Percentiles rank a stretch among this genome's conserved stretches.
Conservation (phyloP, 2,797 vertebrate species). For the Euphonia xanthogaster region DNA sequence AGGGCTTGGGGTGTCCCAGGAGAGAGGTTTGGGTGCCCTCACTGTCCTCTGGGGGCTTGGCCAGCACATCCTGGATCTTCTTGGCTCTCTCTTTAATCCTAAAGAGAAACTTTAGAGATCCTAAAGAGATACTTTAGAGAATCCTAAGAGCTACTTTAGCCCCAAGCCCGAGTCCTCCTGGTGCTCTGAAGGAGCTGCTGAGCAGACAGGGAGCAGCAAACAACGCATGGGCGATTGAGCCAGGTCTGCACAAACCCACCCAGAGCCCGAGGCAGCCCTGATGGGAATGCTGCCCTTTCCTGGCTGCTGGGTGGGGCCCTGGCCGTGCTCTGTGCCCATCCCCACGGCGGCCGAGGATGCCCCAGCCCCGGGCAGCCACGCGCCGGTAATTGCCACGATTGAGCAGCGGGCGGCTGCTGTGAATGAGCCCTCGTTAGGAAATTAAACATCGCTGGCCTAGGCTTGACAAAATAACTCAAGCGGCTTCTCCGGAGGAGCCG, state of each 20-base stretch:
- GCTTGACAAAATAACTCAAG: not conserved
- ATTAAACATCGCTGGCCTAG: not conserved
- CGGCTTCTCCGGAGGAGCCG: not conserved
- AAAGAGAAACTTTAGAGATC: rapidly evolving
- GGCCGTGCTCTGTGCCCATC: not conserved
- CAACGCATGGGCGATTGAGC: rapidly evolving
- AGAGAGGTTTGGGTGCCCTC: not conserved
- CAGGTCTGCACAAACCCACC: rapidly evolving
- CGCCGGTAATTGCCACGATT: not conserved
- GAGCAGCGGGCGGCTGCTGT: not conserved
- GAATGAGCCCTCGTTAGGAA: slow-evolving; percentile 19
- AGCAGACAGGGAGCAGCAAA: not conserved
- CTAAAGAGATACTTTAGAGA: too few relatives aligned
- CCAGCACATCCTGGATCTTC: not conserved
- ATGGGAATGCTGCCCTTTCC: not conserved
- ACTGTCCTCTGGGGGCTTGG: not conserved
- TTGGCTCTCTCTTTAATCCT: not conserved
- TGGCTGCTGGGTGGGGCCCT: not conserved
- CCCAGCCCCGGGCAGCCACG: not conserved
- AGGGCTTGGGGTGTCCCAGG: not conserved
- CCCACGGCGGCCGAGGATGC: not conserved
- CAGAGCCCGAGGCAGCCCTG: not conserved
- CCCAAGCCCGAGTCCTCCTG: not conserved
- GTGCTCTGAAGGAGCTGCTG: not conserved
- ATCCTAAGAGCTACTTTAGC: not conserved